Base-by-base conservation (phyloP, 2,888 invertebrate genomes). In the Dryobota labecula region DNA sequence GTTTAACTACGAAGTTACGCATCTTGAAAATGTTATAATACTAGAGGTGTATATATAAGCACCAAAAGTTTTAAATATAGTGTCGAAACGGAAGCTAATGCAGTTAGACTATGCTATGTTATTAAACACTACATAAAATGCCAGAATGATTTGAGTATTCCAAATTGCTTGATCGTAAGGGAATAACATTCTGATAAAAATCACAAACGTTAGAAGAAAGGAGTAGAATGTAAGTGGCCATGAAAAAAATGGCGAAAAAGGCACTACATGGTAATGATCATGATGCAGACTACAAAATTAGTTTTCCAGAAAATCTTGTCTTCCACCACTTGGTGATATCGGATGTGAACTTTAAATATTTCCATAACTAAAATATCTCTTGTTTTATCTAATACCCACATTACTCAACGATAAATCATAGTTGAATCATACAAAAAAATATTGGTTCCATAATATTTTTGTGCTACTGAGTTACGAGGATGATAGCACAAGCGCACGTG, bases 401-500 rank as follows among this genome's bases (percentile, higher is more conserved):
- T 71, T 64, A 64, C 24, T 47, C 51, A 58, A 15, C n/a, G 8
- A 54, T 68, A 69, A 51, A 60, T 66, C 43, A 49, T 27, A 60
- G 51, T 53, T 67, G 82, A 80, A 69, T 77, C 79, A 82, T 64
- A 72, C 49, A 45, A 33, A 62, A 78, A 71, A 64, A 70, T 73
- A 43, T 69, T 51, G 54, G 13, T 70, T n/a, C 54, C 67, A 64
- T 51, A 54, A 69, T 73, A 69, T 80, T 73, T 83, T 80, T 73
- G 66, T 76, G 61, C 61, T 72, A 80, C 67, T 58, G 68, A 69
- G 65, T 76, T 58, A 73, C 58, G 64, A 65, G 63, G 27, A 54
- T 27, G 78, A 64, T 79, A 82, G 70, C 66, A 57, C 65, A 65
- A 57, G 45, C 66, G 38, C 84, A 78, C 73, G 73, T 76, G 78